Evolutionary conservation across 1,140 invertebrate genomes (phyloP).

Genomic region (Zaprionus ornatus): DNA sequence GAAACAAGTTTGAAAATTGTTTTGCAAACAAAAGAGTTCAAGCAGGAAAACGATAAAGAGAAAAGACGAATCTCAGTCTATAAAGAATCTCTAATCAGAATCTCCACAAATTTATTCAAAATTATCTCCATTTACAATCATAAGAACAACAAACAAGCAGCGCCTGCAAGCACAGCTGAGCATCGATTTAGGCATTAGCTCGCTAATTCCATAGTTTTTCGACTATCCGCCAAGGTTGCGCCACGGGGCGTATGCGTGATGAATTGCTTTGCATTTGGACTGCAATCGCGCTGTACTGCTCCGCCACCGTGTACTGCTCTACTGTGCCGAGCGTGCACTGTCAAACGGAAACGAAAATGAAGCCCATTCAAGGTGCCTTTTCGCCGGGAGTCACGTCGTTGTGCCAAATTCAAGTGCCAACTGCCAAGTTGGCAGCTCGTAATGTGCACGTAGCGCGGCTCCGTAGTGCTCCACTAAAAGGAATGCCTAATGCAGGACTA

Average conservation of each 20-base stretch:
- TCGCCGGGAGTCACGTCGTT: slow-evolving; percentile 48
- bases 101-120: no score
- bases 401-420: slow-evolving; percentile 22
- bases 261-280: slow-evolving; percentile 25
- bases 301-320: background rate
- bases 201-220: background rate
- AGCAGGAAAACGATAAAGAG: no score
- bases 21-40: no score
- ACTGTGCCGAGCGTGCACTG: slow-evolving; percentile 8
- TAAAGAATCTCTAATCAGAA: no score
- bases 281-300: background rate
- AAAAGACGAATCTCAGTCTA: no score
- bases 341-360: slow-evolving; percentile 65
- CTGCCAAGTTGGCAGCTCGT: slow-evolving; percentile 18
- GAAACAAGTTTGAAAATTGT: background rate
- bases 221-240: background rate
- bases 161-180: background rate
- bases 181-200: background rate
- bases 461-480: slow-evolving; percentile 41
- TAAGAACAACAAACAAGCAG: background rate
- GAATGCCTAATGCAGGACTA: slow-evolving; percentile 70
- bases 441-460: slow-evolving; percentile 57
- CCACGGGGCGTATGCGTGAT: slow-evolving; percentile 35
- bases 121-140: background rate
- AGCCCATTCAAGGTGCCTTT: slow-evolving; percentile 50